Percentiles rank a stretch among this genome's conserved stretches.
Conservation (phyloP, 1,140 invertebrate genomes). For the Catajapyx aquilonaris region DNA sequence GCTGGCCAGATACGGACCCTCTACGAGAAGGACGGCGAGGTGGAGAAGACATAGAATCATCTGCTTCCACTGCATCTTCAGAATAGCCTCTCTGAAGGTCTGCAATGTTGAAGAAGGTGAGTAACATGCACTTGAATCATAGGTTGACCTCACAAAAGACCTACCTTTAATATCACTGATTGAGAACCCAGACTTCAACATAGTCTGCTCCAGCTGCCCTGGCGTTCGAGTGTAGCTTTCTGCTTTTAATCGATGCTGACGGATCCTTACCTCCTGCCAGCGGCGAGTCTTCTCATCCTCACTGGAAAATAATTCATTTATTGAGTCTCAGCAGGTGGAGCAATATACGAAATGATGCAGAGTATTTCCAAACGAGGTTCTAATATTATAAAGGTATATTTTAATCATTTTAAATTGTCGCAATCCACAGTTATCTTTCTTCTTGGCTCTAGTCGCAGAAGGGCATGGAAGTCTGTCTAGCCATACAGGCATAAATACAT, state of each 20-base stretch:
- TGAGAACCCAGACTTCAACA: slow-evolving; percentile 67
- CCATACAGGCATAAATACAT: too few relatives aligned
- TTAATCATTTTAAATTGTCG: too few relatives aligned
- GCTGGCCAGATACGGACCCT: too few relatives aligned
- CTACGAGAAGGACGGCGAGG: slow-evolving; percentile 40
- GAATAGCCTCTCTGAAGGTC: slow-evolving; percentile 62
- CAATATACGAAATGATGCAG: too few relatives aligned
- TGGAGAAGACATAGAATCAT: slow-evolving; percentile 30
- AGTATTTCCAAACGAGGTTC: too few relatives aligned
- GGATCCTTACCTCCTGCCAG: slow-evolving; percentile 71
- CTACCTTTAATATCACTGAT: slow-evolving; percentile 83
- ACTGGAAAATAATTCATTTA: slow-evolving; percentile 20
- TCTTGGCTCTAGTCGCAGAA: too few relatives aligned
- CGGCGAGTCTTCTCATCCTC: slow-evolving; percentile 60
- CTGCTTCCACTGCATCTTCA: slow-evolving; percentile 52
- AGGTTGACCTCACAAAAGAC: slow-evolving; percentile 3
- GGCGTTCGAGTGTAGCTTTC: slow-evolving; percentile 39
- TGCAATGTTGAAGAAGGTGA: slow-evolving; percentile 15
- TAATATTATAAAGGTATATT: too few relatives aligned
- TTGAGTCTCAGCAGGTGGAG: neutral
- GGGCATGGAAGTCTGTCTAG: too few relatives aligned
- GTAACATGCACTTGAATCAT: neutral
- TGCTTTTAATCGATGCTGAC: slow-evolving; percentile 50
- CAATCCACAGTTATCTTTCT: too few relatives aligned
- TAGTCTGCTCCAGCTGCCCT: slow-evolving; percentile 73